Evolutionary conservation across 2,888 invertebrate species (phyloP).

Genomic region (Lycia hirtaria): DNA sequence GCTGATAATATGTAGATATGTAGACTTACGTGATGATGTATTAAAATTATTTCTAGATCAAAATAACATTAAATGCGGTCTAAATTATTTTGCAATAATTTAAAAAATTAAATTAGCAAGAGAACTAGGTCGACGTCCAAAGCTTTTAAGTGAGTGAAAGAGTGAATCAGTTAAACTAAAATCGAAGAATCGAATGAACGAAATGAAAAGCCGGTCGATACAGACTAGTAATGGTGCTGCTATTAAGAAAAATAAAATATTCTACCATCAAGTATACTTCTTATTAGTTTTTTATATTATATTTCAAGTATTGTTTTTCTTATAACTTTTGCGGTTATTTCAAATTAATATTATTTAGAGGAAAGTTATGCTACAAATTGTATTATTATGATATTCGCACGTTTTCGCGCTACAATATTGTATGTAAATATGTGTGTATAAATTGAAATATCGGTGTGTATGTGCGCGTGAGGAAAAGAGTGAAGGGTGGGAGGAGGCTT

Average conservation of each 20-base stretch:
- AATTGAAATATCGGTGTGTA: constrained; percentile 2
- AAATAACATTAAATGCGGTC: constrained; percentile 61
- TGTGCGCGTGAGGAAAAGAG: constrained; percentile 38
- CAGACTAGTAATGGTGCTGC: constrained; percentile 7
- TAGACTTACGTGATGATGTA: constrained; percentile 65
- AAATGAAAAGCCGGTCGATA: constrained; percentile 10
- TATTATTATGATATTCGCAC: not conserved
- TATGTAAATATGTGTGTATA: not conserved
- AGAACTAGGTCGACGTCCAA: constrained; percentile 41
- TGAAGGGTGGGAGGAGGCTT: constrained; percentile 67
- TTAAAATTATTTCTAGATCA: constrained; percentile 58
- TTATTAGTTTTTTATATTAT: not conserved
- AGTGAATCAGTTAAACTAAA: constrained; percentile 23
- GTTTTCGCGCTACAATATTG: not conserved
- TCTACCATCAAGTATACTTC: not conserved
- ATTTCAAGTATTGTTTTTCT: not conserved
- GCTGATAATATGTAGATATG: constrained; percentile 33
- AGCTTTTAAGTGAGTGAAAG: constrained; percentile 37
- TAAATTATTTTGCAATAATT: constrained; percentile 56
- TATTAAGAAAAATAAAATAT: constrained; percentile 1
- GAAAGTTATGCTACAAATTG: not conserved
- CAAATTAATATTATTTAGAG: not conserved
- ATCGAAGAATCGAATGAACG: constrained; percentile 23
- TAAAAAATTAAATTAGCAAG: constrained; percentile 41
- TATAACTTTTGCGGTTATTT: not conserved